Evolutionary conservation across 2,113 vertebrate genomes (phyloP), one percentile per base, ranked within the genome.

Genomic region (Laterallus jamaicensis): DNA sequence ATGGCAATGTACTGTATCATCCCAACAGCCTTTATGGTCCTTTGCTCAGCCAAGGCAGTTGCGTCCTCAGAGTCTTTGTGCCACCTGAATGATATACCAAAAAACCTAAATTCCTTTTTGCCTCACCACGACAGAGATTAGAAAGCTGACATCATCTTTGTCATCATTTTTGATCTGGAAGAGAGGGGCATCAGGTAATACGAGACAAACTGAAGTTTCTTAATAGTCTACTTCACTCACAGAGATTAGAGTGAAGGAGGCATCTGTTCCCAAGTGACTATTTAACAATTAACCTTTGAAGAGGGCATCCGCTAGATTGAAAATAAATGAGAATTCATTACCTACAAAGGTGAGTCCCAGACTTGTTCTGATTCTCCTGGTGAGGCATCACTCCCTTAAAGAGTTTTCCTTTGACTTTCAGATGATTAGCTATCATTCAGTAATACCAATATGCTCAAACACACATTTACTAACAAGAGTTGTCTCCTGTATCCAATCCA

Each of bases 251-350:
- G 50, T 80, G 68, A 95, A 93, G 88, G 67, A 82, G 55, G 66
- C 39, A 47, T 76, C 82, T 90, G 63, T 77, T 95, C 94, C 90
- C 71, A 77, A 83, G 91, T 32, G 82, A 88, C 85, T 93, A 77
- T 88, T 93, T 94, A 94, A 92, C 88, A 94, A 95, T 86, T 96
- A 97, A 94, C 94, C 92, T 95, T 95, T 96, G 93, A 93, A 90
- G 85, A 86, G 75, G 63, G 40, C 82, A 94, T 96, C 95, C 82
- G 37, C 18, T 90, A 83, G 79, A 90, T 42, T 70, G 95, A 92
- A 91, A 94, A 95, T 63, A 92, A 90, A 95, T 95, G 82, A 92
- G 85, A 93, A 92, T 77, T 80, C 90, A 86, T 94, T 96, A 66
- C 79, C 70, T 74, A 62, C 7, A 80, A 88, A 70, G 63, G 93